Evolutionary conservation across 2,888 invertebrate genomes (phyloP).

Genomic region (Neoitamus cyanurus): DNA sequence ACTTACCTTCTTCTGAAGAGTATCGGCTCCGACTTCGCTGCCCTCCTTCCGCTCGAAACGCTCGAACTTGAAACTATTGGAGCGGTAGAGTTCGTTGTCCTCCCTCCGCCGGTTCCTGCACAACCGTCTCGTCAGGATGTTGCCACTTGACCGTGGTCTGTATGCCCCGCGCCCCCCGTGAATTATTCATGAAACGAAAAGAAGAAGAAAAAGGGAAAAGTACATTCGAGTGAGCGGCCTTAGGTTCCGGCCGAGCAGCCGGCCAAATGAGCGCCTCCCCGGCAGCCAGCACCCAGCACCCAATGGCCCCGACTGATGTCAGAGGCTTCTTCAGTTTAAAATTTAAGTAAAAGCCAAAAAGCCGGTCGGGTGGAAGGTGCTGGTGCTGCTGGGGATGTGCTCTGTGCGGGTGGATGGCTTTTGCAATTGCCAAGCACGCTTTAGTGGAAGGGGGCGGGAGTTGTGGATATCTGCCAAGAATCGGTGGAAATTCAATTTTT

Average conservation of each 20-base stretch:
- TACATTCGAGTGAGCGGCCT: neutral
- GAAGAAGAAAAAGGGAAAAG: neutral
- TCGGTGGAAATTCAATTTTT: neutral
- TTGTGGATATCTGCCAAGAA: neutral
- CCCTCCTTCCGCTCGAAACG: conserved; percentile 79
- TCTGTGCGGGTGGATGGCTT: neutral
- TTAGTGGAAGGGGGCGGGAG: neutral
- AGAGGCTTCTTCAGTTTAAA: neutral
- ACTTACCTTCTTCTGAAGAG: conserved; percentile 77
- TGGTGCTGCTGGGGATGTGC: neutral
- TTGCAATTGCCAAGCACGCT: neutral
- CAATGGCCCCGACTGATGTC: neutral
- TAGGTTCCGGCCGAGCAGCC: neutral
- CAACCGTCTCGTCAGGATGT: conserved; percentile 75
- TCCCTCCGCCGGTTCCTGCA: conserved; percentile 78
- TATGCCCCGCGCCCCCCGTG: neutral
- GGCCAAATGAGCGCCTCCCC: conserved; percentile 4
- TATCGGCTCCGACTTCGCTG: conserved; percentile 73
- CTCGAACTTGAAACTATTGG: conserved; percentile 90
- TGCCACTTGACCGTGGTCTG: conserved; percentile 64
- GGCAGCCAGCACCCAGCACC: no score
- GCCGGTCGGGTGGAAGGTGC: neutral
- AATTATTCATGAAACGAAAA: conserved; percentile 27
- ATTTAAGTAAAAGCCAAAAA: neutral
- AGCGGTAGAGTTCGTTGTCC: conserved; percentile 87